Evolutionary conservation across 1,140 invertebrate genomes (phyloP), one percentile per base, ranked within the genome.

Genomic region (Phocides pigmalion): DNA sequence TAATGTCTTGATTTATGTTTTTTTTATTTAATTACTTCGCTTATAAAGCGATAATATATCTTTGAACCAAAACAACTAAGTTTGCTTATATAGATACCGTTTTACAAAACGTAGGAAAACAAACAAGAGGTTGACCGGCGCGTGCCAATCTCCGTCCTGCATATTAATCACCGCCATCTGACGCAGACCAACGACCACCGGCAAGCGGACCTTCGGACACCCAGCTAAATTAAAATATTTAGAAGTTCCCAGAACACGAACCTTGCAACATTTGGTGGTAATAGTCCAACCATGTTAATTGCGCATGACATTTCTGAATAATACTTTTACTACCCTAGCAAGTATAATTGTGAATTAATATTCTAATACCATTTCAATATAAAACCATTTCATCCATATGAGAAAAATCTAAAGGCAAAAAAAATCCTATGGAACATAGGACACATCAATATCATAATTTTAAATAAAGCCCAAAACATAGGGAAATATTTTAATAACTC

Each of bases 121-220:
- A 56, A 56, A 56, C 51, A 56, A 56, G 51, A 25, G 51, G 46
- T 49, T 47, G 35, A 4, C 32, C 49, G 51, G 68, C 39, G 63
- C 39, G 62, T 62, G 64, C 68, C 74, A 71, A 68, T 76, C 76
- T 81, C 76, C 72, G 76, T 78, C 80, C 72, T 82, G 87, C 85
- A 88, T 90, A 88, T 88, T 90, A 90, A 90, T 90, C 85, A 90
- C 70, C 59, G 69, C 72, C 87, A 88, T 80, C 72, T 88, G 84
- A 71, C 71, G 73, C 73, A 12, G 22, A 25, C 46, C 66, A 54
- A 41, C 54, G 56, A 46, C 37, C 37, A 44, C 50, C 67, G 71
- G 65, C 67, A 66, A 8, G 35, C 64, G 69, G 51, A 77, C 76
- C 73, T 74, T 64, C 79, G 68, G 70, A 69, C 73, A 74, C 74